phyloP scores from a whole-genome alignment of 2,888 invertebrate genomes.

The Dasypogon diadema region DNA sequence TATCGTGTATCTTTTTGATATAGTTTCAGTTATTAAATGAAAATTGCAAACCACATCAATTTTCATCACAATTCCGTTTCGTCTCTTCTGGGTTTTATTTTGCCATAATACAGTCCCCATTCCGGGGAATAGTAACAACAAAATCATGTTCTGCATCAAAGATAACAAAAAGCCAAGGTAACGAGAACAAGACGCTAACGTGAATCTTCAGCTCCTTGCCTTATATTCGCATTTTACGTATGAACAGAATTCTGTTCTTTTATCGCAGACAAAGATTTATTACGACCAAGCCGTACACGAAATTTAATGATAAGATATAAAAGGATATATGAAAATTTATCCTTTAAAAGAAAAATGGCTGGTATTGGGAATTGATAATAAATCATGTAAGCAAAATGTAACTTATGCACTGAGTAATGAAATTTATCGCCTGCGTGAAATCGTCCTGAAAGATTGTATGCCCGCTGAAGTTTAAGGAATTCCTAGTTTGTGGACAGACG shows the following conservation, averaged over 20 bases:
- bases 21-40: conserved; percentile 46
- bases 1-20: neutral
- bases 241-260: conserved; percentile 5
- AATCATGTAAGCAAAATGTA: conserved; percentile 7
- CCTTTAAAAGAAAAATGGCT: neutral
- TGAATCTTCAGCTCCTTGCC: neutral
- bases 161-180: neutral
- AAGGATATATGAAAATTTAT: conserved; percentile 16
- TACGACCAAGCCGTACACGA: conserved; percentile 9
- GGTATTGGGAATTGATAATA: conserved; percentile 34
- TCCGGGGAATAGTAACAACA: conserved; percentile 5
- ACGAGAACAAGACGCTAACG: neutral
- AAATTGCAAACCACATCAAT: conserved; percentile 32
- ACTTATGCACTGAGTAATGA: conserved; percentile 6
- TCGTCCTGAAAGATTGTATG: neutral
- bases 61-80: conserved; percentile 9
- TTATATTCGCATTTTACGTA: conserved; percentile 31
- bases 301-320: conserved; percentile 31
- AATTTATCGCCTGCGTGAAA: conserved; percentile 27
- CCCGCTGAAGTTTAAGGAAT: conserved; percentile 20
- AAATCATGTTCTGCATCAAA: conserved; percentile 22
- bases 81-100: neutral
- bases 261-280: conserved; percentile 36
- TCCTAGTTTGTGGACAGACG: neutral
- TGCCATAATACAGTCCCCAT: neutral